Conservation (phyloP, 1,140 invertebrate genomes). For the Drosophila rufa region DNA sequence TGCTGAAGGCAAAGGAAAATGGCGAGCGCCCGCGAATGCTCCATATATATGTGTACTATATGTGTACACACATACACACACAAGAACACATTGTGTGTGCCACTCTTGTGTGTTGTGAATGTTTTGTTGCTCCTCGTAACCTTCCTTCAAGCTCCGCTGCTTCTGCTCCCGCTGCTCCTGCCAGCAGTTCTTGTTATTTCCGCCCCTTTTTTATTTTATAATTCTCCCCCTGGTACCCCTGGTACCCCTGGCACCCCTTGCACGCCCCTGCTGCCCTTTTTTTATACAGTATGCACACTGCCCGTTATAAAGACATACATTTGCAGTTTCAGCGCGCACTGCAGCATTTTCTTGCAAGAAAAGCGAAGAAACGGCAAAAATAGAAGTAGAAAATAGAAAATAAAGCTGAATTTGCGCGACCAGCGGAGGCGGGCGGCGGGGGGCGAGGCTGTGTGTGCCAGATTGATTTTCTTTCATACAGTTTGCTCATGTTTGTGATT, state of each 20-base stretch:
- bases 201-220: slow-evolving; percentile 70
- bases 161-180: slow-evolving; percentile 17
- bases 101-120: slow-evolving; percentile 74
- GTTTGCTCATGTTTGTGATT: slow-evolving; percentile 71
- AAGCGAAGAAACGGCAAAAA: slow-evolving; percentile 49
- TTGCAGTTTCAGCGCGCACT: slow-evolving; percentile 70
- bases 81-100: slow-evolving; percentile 51
- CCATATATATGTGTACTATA: slow-evolving; percentile 41
- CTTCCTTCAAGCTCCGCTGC: slow-evolving; percentile 42
- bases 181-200: slow-evolving; percentile 44
- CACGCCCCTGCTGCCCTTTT: slow-evolving; percentile 60
- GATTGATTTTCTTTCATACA: slow-evolving; percentile 78
- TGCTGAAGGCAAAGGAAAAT: slow-evolving; percentile 71
- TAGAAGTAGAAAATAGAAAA: slow-evolving; percentile 72
- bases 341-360: slow-evolving; percentile 80
- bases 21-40: slow-evolving; percentile 75
- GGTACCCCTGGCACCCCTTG: slow-evolving; percentile 21
- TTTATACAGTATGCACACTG: slow-evolving; percentile 67
- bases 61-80: slow-evolving; percentile 17
- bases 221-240: slow-evolving; percentile 62
- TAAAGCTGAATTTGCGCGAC: slow-evolving; percentile 79
- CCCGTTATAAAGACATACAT: slow-evolving; percentile 80
- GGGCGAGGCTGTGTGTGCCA: slow-evolving; percentile 14
- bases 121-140: slow-evolving; percentile 63
- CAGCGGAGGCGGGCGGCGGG: background rate